phyloP scores from a whole-genome alignment of 2,888 invertebrate genomes.

The Volucella zonaria region DNA sequence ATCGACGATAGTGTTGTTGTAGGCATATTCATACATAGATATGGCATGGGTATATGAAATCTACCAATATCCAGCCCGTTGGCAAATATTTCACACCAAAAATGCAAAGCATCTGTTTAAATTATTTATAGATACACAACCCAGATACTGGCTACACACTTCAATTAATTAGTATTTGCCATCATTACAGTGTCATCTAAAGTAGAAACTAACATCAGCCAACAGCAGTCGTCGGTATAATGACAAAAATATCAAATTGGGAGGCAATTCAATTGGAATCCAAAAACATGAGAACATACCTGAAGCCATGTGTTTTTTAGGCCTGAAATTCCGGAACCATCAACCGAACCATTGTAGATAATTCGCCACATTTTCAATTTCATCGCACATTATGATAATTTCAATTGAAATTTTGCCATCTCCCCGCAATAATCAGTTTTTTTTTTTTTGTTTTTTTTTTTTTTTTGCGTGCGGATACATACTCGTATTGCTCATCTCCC shows the following conservation, averaged over 20 bases:
- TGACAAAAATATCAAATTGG: background rate
- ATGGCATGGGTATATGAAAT: background rate
- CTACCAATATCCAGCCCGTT: background rate
- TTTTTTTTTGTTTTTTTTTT: too few relatives aligned
- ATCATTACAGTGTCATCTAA: conserved; percentile 51
- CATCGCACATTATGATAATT: conserved; percentile 65
- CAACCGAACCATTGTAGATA: conserved; percentile 51
- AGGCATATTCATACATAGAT: background rate
- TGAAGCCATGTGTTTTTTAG: conserved; percentile 4
- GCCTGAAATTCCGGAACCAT: conserved; percentile 40
- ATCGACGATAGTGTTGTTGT: background rate
- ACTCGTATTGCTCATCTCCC: conserved; percentile 41
- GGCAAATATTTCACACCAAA: background rate
- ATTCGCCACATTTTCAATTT: conserved; percentile 69
- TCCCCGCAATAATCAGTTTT: conserved; percentile 8
- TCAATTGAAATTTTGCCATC: conserved; percentile 67
- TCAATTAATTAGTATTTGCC: conserved; percentile 65
- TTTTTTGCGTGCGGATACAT: conserved; percentile 19
- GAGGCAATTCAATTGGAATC: conserved; percentile 15
- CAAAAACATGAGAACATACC: background rate
- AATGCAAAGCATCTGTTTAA: conserved; percentile 23
- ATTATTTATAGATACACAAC: conserved; percentile 19
- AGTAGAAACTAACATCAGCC: conserved; percentile 15
- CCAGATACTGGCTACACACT: conserved; percentile 49
- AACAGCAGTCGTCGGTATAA: background rate